These are phyloP conservation scores for Andrena haemorrhoa DNA, from an alignment of 2,888 invertebrate species.

Conservation along the genomic window DNA sequence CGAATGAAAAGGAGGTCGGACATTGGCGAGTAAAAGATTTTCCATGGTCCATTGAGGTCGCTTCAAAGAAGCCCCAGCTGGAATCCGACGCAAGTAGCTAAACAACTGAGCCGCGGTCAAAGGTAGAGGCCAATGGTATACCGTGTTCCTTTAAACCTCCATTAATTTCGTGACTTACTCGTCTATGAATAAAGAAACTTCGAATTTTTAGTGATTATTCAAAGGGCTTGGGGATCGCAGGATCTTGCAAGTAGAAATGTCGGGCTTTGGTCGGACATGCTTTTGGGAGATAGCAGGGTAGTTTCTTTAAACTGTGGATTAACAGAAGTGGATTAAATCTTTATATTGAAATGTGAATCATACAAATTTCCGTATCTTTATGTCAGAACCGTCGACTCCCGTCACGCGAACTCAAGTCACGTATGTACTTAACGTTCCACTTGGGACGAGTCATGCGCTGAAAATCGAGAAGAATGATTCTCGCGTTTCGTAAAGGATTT, in stretches of 20 bases:
- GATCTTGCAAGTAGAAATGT: too few species aligned
- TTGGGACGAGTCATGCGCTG: background rate
- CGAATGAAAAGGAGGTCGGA: constrained; percentile 43
- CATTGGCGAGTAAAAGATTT: constrained; percentile 34
- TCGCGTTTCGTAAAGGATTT: constrained; percentile 6
- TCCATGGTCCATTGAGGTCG: constrained; percentile 20
- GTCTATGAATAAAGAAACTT: background rate
- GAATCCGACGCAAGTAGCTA: background rate
- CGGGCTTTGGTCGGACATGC: too few species aligned
- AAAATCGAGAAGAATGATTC: constrained; percentile 4
- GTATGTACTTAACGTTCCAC: background rate
- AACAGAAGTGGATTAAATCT: too few species aligned
- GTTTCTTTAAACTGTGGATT: too few species aligned
- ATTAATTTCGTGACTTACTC: background rate
- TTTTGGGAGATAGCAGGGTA: too few species aligned
- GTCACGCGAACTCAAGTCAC: too few species aligned
- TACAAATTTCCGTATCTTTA: too few species aligned
- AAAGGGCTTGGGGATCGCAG: too few species aligned
- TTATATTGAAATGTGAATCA: too few species aligned
- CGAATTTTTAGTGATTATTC: too few species aligned
- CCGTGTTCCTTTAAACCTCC: background rate
- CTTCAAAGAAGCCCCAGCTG: constrained; percentile 23
- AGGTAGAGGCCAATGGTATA: background rate
- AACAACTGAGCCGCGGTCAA: constrained; percentile 14
- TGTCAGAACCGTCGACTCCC: too few species aligned